Conservation (phyloP, 2,888 invertebrate species). For the Noctua comes region DNA sequence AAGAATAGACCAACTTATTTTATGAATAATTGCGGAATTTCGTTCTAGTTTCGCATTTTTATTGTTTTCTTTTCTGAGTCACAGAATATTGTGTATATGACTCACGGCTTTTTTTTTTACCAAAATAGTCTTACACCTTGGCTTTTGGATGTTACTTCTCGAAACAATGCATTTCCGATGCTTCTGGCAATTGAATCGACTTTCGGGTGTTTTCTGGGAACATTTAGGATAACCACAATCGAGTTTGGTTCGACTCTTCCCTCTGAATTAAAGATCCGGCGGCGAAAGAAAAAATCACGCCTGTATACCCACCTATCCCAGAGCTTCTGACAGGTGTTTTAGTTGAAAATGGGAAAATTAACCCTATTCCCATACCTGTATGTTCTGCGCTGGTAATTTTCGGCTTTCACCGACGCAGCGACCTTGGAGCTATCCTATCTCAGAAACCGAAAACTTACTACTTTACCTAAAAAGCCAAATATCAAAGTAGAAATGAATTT, state of each 20-base stretch:
- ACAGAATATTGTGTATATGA: conserved; percentile 31
- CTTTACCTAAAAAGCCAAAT: background rate
- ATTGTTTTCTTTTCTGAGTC: conserved; percentile 48
- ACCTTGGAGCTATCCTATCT: conserved; percentile 6
- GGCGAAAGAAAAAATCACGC: background rate
- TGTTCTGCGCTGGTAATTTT: background rate
- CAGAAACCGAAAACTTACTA: conserved; percentile 4
- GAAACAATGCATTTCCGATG: conserved; percentile 9
- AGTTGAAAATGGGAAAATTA: background rate
- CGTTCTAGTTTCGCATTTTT: conserved; percentile 43
- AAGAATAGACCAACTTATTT: conserved; percentile 8
- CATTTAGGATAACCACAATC: background rate
- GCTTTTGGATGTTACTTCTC: conserved; percentile 26
- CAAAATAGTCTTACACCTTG: conserved; percentile 28
- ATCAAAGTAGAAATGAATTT: conserved; percentile 7
- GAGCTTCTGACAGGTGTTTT: background rate
- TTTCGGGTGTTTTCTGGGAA: background rate
- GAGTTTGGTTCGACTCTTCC: background rate
- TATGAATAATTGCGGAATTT: conserved; percentile 26
- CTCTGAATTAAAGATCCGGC: background rate
- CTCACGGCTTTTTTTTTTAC: conserved; percentile 27
- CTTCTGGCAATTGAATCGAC: conserved; percentile 21
- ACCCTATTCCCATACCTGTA: too few relatives aligned
- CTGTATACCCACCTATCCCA: too few relatives aligned
- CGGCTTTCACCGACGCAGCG: conserved; percentile 1